Base-by-base conservation (phyloP, 2,797 vertebrate genomes). In the Allochrocebus solatus region DNA sequence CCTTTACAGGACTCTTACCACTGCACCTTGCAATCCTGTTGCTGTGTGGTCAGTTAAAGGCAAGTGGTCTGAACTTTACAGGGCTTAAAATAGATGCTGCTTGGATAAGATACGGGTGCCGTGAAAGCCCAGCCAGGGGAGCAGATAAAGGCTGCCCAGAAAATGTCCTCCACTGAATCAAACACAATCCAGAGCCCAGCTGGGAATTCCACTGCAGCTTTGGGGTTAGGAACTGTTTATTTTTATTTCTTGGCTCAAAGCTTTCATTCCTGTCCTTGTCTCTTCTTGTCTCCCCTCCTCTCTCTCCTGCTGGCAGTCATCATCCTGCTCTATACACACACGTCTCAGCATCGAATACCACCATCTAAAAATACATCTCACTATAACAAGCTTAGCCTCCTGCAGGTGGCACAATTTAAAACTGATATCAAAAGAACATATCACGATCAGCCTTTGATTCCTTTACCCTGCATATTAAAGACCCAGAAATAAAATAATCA, bases 401-500 rank as follows among this genome's bases (percentile, higher is more conserved):
- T 97, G 97, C 97, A 96, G 95, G 97, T 97, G 98, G 97, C 95
- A 74, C 50, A 16, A 94, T 93, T 97, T 97, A 97, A 89, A 98
- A 97, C 48, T 95, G 98, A 98, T 96, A 98, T 97, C 96, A 91
- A 98, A 98, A 97, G 97, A 98, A 98, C 95, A 76, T 95, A 97
- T 96, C 97, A 96, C 41, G 94, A 97, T 97, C 97, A 95, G 98
- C 72, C 96, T 96, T 98, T 59, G 90, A 98, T 98, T 98, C 97
- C 95, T 97, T 98, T 97, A 97, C 94, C 97, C 96, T 96, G 88
- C 48, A 59, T 94, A 97, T 93, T 98, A 97, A 98, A 98, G 98
- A 98, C 95, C 96, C 97, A 98, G 98, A 98, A 98, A 98, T 94
- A 96, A 98, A 98, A 98, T 96, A 97, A 98, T 98, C 98, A 98